phyloP scores from a whole-genome alignment of 1,140 invertebrate species.

The Drosophila truncata region DNA sequence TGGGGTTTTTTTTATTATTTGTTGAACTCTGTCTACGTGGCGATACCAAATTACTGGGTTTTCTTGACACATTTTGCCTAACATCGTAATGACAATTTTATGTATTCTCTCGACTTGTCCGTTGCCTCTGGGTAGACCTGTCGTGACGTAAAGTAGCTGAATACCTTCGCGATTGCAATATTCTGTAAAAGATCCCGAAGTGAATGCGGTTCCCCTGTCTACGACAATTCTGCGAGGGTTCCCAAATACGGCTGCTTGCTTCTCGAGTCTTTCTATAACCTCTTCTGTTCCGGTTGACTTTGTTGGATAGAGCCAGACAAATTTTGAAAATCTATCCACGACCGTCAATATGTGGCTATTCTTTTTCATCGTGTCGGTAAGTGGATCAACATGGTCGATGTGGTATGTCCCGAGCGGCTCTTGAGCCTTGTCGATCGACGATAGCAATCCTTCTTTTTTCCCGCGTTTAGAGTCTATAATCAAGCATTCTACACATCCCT shows the following conservation, averaged over 20 bases:
- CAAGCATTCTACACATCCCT: not conserved
- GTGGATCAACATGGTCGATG: not conserved
- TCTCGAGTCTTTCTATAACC: not conserved
- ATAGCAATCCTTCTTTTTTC: not conserved
- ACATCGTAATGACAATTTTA: not conserved
- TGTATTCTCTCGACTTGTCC: not conserved
- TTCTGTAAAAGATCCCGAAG: not conserved
- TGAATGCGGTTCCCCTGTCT: not conserved
- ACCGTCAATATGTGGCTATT: not conserved
- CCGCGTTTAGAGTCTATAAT: not conserved
- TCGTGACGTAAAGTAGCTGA: not conserved
- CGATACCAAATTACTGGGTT: not conserved
- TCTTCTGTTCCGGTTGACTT: not conserved
- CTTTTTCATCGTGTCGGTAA: not conserved
- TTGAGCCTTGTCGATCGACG: not conserved
- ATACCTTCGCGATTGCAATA: not conserved
- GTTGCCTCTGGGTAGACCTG: not conserved
- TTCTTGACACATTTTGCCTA: not conserved
- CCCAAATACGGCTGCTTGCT: not conserved
- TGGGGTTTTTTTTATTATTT: too few species aligned
- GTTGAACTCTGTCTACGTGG: not conserved
- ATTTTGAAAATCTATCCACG: not conserved
- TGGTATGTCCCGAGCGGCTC: not conserved
- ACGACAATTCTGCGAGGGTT: not conserved
- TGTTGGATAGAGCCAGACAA: not conserved